A percentile compares a stretch with the other conserved stretches of the same genome.
These are phyloP conservation scores for Zootoca vivipara DNA, from an alignment of 2,113 vertebrate genomes.

Conservation along the genomic window DNA sequence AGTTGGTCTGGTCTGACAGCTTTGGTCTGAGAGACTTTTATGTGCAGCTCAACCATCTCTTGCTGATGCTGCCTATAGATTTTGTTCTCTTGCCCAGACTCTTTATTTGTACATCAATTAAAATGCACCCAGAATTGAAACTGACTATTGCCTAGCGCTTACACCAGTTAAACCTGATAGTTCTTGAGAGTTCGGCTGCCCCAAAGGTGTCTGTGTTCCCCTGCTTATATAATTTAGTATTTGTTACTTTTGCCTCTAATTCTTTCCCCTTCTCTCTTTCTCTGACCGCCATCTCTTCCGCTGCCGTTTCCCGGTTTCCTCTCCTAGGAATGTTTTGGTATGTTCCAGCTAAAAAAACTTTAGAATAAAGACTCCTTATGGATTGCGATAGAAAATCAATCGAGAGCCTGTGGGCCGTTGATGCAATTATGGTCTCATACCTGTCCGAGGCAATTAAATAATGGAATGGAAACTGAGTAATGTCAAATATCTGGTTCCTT, in stretches of 20 bases:
- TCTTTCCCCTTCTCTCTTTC: background rate
- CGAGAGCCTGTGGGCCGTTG: slow-evolving; percentile 36
- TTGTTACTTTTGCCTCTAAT: no score
- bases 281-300: slow-evolving; percentile 3
- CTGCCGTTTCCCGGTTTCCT: background rate
- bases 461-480: slow-evolving; percentile 36
- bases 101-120: background rate
- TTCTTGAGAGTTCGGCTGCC: background rate
- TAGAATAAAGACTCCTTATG: slow-evolving; percentile 13
- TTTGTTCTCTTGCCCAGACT: background rate
- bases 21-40: background rate
- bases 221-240: background rate
- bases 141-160: background rate
- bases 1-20: background rate
- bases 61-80: background rate
- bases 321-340: background rate
- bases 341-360: slow-evolving; percentile 30
- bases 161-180: background rate
- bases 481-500: slow-evolving; percentile 47
- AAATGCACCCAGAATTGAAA: background rate
- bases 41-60: background rate
- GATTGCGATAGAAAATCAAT: slow-evolving; percentile 12
- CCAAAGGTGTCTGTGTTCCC: background rate
- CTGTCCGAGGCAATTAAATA: slow-evolving; percentile 55
- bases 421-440: slow-evolving; percentile 43